These are phyloP conservation scores for Argentina silus DNA, from an alignment of 2,797 vertebrate species.

Conservation along the genomic window DNA sequence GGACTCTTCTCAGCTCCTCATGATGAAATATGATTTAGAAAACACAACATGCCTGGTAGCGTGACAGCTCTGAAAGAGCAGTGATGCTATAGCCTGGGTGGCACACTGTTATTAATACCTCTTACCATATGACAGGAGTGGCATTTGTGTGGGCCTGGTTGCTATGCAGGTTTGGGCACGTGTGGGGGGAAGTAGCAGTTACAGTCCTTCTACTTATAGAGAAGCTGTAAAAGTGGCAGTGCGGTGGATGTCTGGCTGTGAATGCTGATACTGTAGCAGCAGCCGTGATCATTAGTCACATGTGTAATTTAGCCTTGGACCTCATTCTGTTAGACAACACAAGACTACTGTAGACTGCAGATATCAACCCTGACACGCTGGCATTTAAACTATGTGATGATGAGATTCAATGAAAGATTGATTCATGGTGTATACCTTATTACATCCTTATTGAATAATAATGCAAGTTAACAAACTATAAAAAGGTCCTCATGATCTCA, in stretches of 20 bases:
- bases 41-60: background rate
- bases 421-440: too few species aligned
- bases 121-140: background rate
- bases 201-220: constrained; percentile 22
- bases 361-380: background rate
- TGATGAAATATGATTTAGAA: constrained; percentile 7
- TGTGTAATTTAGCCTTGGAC: background rate
- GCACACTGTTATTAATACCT: constrained; percentile 12
- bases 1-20: background rate
- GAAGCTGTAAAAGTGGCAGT: constrained; percentile 1
- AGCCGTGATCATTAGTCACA: background rate
- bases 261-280: background rate
- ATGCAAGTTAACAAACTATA: background rate
- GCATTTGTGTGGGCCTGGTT: background rate
- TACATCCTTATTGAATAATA: too few species aligned
- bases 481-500: background rate
- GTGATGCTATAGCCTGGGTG: background rate
- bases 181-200: constrained; percentile 31
- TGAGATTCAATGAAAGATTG: background rate
- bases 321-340: background rate
- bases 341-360: background rate
- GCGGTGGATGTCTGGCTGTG: background rate
- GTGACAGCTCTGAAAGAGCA: background rate
- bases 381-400: background rate
- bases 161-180: constrained; percentile 10